phyloP scores from a whole-genome alignment of 2,797 vertebrate species.

The Micropoecilia bifurca region DNA sequence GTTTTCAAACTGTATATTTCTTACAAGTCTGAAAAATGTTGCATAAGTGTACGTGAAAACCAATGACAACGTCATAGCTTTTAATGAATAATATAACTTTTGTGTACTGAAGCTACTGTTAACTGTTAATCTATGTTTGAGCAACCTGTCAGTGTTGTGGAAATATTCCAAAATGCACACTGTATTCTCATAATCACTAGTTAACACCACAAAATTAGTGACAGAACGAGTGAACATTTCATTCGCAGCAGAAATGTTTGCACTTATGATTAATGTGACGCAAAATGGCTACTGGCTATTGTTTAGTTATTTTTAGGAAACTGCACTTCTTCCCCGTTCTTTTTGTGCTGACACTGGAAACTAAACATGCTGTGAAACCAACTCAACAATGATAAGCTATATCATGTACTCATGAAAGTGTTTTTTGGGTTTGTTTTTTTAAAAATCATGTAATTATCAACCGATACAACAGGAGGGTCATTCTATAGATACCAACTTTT shows the following conservation, averaged over 20 bases:
- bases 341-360: slow-evolving; percentile 45
- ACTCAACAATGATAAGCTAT: slow-evolving; percentile 49
- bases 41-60: too few species aligned
- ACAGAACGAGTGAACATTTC: not conserved
- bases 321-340: slow-evolving; percentile 35
- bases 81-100: not conserved
- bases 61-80: not conserved
- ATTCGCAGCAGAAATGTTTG: slow-evolving; percentile 48
- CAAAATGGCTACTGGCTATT: slow-evolving; percentile 56
- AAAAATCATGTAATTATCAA: slow-evolving; percentile 12
- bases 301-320: slow-evolving; percentile 33
- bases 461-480: slow-evolving; percentile 29
- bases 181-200: not conserved
- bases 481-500: slow-evolving; percentile 38
- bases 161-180: not conserved
- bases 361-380: slow-evolving; percentile 62
- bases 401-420: slow-evolving; percentile 12
- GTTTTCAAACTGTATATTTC: not conserved
- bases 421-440: not conserved
- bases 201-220: not conserved
- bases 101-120: not conserved
- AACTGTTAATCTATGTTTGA: not conserved
- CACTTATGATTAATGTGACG: slow-evolving; percentile 65
- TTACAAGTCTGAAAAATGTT: not conserved
- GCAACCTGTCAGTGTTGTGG: not conserved